These are phyloP conservation scores for Emmelina monodactyla DNA, from an alignment of 2,888 invertebrate species.

Conservation along the genomic window DNA sequence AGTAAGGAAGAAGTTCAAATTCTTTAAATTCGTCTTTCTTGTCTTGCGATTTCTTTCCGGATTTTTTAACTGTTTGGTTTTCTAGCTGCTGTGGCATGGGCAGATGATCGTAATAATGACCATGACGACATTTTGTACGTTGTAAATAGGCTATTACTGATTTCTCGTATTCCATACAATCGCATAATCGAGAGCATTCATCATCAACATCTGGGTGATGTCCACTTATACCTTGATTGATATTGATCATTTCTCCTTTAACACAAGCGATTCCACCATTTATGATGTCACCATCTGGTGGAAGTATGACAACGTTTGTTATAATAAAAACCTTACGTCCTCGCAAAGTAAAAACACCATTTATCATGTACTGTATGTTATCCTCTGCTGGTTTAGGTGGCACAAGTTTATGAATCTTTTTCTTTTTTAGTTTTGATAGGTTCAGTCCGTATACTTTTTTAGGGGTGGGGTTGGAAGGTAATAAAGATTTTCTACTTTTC, in stretches of 20 bases:
- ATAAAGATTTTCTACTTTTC: neutral
- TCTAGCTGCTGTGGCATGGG: no score
- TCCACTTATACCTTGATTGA: conserved; percentile 38
- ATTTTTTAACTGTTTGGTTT: conserved; percentile 35
- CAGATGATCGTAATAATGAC: conserved; percentile 42
- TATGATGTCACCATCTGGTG: conserved; percentile 37
- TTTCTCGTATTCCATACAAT: conserved; percentile 40
- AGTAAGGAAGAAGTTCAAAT: conserved; percentile 39
- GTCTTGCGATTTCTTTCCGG: no score
- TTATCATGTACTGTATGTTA: conserved; percentile 38
- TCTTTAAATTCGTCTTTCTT: conserved; percentile 33
- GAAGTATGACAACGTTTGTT: conserved; percentile 31
- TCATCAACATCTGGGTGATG: conserved; percentile 24
- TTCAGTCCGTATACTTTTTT: conserved; percentile 37
- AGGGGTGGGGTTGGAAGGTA: conserved; percentile 20
- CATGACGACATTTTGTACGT: conserved; percentile 40
- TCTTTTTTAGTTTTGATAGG: conserved; percentile 17
- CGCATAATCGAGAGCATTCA: conserved; percentile 35
- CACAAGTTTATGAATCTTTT: conserved; percentile 21
- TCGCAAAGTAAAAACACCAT: conserved; percentile 31
- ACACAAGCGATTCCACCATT: conserved; percentile 37
- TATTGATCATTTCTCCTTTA: conserved; percentile 27
- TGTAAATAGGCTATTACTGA: conserved; percentile 31
- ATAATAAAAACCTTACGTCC: conserved; percentile 34
- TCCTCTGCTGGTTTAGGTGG: conserved; percentile 32